These are phyloP conservation scores for Stegostoma tigrinum DNA, from an alignment of 2,113 vertebrate genomes.

Conservation along the genomic window DNA sequence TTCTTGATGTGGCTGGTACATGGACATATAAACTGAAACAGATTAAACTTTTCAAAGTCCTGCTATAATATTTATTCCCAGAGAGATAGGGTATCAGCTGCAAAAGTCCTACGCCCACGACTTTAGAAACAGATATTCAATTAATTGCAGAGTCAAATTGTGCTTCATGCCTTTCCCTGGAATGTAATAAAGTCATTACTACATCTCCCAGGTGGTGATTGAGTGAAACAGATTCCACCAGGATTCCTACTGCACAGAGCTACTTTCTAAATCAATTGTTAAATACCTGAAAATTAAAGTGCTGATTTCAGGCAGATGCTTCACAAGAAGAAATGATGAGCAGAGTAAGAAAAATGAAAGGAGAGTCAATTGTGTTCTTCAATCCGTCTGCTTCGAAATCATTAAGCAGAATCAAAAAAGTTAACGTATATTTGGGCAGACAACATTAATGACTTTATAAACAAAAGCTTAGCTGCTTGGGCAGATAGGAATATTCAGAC, in stretches of 20 bases:
- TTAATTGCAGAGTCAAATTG: not conserved
- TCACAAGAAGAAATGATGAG: not conserved
- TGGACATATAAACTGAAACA: not conserved
- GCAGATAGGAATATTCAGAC: not conserved
- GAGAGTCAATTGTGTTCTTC: not conserved
- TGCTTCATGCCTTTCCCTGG: not conserved
- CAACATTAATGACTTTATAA: not conserved
- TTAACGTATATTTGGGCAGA: not conserved
- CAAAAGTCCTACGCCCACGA: not conserved
- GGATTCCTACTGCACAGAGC: not conserved
- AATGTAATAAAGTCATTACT: conserved; percentile 18
- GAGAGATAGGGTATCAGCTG: not conserved
- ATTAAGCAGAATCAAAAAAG: not conserved
- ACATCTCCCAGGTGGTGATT: not conserved
- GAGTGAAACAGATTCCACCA: not conserved
- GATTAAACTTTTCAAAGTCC: not conserved
- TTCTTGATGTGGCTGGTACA: not conserved
- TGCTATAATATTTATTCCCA: not conserved
- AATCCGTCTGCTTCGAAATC: not conserved
- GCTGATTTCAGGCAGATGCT: not conserved
- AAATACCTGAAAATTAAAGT: not conserved
- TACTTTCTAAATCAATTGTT: not conserved
- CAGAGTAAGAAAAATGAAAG: not conserved
- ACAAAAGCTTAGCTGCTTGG: not conserved
- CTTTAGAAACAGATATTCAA: not conserved